Conservation (phyloP, 92 coral and sea anemone genomes). For the Meandrina meandrites region DNA sequence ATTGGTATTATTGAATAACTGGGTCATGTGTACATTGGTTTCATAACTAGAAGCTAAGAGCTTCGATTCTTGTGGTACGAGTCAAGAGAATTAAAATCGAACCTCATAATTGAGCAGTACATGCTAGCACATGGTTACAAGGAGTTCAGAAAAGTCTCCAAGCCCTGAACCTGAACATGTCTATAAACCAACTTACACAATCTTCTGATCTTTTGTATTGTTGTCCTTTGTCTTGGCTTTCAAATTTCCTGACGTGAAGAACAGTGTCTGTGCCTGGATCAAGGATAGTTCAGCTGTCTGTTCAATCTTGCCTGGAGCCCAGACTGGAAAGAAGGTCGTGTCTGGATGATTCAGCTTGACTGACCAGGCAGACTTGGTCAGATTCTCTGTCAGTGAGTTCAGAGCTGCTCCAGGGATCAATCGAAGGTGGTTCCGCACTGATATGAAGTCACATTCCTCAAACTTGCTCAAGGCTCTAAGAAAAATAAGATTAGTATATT, state of each 20-base stretch:
- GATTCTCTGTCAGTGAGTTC: constrained; percentile 81
- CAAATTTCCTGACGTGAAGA: constrained; percentile 69
- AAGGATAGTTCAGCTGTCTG: constrained; percentile 85
- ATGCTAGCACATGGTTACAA: no score
- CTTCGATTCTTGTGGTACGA: neutral
- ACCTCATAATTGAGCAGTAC: no score
- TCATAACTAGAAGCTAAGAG: no score
- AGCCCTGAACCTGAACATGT: no score
- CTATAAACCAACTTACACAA: constrained; percentile 55
- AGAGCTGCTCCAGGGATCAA: constrained; percentile 92
- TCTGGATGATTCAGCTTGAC: constrained; percentile 71
- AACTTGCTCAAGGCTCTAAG: constrained; percentile 86
- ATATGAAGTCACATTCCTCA: constrained; percentile 87
- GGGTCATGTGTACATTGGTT: no score
- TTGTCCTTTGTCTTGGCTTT: constrained; percentile 59
- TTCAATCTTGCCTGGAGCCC: constrained; percentile 77
- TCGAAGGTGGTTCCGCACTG: constrained; percentile 79
- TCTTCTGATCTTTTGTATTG: constrained; percentile 68
- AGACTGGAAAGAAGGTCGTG: constrained; percentile 74
- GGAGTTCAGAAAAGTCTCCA: no score
- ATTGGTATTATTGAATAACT: neutral
- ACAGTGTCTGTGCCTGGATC: constrained; percentile 89
- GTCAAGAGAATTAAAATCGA: no score
- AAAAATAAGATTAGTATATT: neutral
- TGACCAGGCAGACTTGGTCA: constrained; percentile 84